These are phyloP conservation scores for Oryzias sinensis DNA, from an alignment of 2,797 vertebrate genomes.

Conservation along the genomic window DNA sequence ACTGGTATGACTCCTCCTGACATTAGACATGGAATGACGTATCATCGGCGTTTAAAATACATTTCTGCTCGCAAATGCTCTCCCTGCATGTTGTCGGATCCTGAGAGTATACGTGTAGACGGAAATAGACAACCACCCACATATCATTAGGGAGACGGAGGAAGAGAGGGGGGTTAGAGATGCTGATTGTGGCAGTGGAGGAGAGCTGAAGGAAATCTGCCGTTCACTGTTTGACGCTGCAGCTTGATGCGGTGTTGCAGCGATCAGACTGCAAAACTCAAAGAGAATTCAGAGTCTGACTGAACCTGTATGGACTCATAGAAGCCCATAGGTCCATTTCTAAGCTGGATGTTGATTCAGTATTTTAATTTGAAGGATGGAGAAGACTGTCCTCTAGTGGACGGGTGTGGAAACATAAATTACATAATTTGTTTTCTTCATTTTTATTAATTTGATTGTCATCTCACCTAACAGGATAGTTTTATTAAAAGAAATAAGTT, in stretches of 20 bases:
- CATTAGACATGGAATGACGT: slow-evolving; percentile 60
- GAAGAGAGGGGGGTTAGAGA: slow-evolving; percentile 56
- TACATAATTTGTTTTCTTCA: too few relatives aligned
- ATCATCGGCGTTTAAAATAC: slow-evolving; percentile 62
- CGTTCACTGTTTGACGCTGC: slow-evolving; percentile 50
- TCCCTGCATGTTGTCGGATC: slow-evolving; percentile 55
- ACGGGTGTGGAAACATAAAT: slow-evolving; percentile 12
- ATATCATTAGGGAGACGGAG: slow-evolving; percentile 77
- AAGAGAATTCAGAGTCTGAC: slow-evolving; percentile 4
- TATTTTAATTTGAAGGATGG: slow-evolving; percentile 48
- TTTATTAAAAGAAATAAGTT: too few relatives aligned
- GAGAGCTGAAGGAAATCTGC: slow-evolving; percentile 60
- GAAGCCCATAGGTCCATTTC: slow-evolving; percentile 23
- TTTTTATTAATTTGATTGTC: too few relatives aligned
- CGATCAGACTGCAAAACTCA: slow-evolving; percentile 3
- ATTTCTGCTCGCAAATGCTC: slow-evolving; percentile 53
- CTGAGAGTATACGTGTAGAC: slow-evolving; percentile 70
- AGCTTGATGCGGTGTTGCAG: slow-evolving; percentile 22
- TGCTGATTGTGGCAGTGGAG: slow-evolving; percentile 58
- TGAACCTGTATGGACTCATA: neutral
- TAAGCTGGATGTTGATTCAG: slow-evolving; percentile 29
- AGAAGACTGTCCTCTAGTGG: slow-evolving; percentile 66
- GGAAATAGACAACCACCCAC: slow-evolving; percentile 83
- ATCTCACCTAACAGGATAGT: too few relatives aligned
- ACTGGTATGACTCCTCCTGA: slow-evolving; percentile 58